Evolutionary conservation across 92 coral and sea anemone species (phyloP), one percentile per base, ranked within the genome.

Genomic region (Zoanthus sociatus): DNA sequence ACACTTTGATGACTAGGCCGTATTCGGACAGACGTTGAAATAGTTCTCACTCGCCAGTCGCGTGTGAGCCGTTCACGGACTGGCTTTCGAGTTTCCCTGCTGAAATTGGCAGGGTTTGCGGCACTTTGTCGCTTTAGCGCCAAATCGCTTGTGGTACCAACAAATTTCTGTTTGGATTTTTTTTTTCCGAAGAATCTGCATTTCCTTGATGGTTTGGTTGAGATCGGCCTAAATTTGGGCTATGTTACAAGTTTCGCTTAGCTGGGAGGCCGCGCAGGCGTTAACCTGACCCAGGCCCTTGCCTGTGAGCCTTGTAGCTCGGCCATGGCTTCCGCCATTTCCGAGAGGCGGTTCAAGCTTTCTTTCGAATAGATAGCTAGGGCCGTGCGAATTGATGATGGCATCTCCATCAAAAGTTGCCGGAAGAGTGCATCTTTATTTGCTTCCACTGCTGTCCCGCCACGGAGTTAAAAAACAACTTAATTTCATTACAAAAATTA

Each of bases 291-390:
- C 45, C 20, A 64, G 56, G 72, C 76, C 70, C 30, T 30, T 6
- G 85, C 78, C 76, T 87, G 85, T n/a, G 87, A 86, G 85, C 89
- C 91, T 66, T 91, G 93, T 16, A 87, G 82, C 54, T 91, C 91
- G 17, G 87, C 91, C 89, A 91, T 91, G 88, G 66, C 79, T 84
- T 91, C 89, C 76, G 91, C 91, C 83, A 87, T 87, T 63, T 87
- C 89, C 30, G 91, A 89, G 11, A 82, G 73, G 16, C 55, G 20
- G 61, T 85, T 42, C 50, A 90, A 85, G 47, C 88, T 73, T 30
- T 77, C 50, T 42, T 76, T 55, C 13, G 83, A 77, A 44, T 88
- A 89, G 21, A 87, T 69, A 2, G 86, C 93, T 16, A 91, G n/a
- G 1, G 91, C 83, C 46, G 45, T 87, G 89, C 87, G 89, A 71